Conservation (phyloP, 2,797 vertebrate genomes). For the Masticophis lateralis region DNA sequence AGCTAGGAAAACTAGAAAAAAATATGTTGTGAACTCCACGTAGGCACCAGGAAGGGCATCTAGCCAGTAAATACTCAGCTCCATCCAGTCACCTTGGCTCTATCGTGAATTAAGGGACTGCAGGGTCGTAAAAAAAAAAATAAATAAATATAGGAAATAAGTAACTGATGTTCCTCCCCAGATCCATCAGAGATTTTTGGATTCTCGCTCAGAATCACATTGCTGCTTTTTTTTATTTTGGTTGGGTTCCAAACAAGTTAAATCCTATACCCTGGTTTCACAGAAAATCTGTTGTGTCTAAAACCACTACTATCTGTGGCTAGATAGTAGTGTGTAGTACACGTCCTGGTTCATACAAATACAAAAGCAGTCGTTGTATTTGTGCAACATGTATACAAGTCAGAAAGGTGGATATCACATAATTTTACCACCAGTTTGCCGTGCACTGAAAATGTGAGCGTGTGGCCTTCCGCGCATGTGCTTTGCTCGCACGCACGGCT, state of each 20-base stretch:
- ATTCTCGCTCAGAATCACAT: not conserved
- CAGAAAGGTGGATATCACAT: not conserved
- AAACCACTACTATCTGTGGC: too few species aligned
- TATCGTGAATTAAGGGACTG: too few species aligned
- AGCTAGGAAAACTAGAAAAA: not conserved
- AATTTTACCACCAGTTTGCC: too few species aligned
- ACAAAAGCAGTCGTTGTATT: not conserved
- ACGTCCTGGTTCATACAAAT: not conserved
- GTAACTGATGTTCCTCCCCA: not conserved
- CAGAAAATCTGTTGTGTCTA: not conserved
- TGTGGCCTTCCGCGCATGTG: fast-evolving
- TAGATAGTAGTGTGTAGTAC: not conserved
- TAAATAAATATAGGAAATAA: not conserved
- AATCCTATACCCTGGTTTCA: not conserved
- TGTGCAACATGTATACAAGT: not conserved
- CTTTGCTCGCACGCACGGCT: too few species aligned
- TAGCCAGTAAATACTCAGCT: too few species aligned
- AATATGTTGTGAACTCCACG: too few species aligned
- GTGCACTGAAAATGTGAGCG: too few species aligned
- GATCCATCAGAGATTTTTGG: not conserved
- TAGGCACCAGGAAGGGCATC: too few species aligned
- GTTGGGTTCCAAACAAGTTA: too few species aligned
- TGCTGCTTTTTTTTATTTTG: not conserved
- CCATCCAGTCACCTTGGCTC: too few species aligned
- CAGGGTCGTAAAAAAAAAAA: too few species aligned